A percentile compares a stretch with the other conserved stretches of the same genome.
These are phyloP conservation scores for Byasa hedistus DNA, from an alignment of 2,888 invertebrate genomes.

Conservation along the genomic window DNA sequence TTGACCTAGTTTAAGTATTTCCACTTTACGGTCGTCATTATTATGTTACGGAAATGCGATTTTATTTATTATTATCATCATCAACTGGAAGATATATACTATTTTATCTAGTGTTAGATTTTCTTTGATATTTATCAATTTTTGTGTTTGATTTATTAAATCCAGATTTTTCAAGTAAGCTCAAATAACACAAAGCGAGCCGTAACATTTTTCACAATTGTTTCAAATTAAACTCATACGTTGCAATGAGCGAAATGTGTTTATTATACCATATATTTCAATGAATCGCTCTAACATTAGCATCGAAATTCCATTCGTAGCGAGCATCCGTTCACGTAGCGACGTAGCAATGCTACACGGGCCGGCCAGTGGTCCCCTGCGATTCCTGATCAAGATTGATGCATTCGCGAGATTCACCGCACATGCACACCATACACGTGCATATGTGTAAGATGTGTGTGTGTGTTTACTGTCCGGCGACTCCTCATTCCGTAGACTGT, in stretches of 20 bases:
- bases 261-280: constrained; percentile 18
- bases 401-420: constrained; percentile 42
- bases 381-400: constrained; percentile 72
- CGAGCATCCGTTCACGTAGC: constrained; percentile 46
- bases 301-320: constrained; percentile 51
- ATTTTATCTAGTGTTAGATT: background rate
- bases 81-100: background rate
- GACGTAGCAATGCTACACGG: constrained; percentile 39
- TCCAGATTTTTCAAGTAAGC: background rate
- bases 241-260: constrained; percentile 9
- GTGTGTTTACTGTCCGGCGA: constrained; percentile 24
- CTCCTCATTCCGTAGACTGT: constrained; percentile 15
- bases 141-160: background rate
- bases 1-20: background rate
- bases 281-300: constrained; percentile 24
- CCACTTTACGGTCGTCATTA: background rate
- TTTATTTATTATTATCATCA: background rate
- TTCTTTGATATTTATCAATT: background rate
- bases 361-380: constrained; percentile 47
- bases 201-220: background rate
- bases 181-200: background rate
- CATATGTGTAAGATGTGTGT: constrained; percentile 36
- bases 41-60: too few species aligned
- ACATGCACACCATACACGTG: constrained; percentile 34
- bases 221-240: background rate